phyloP scores from a whole-genome alignment of 2,113 vertebrate species.

The Saimiri boliviensis region DNA sequence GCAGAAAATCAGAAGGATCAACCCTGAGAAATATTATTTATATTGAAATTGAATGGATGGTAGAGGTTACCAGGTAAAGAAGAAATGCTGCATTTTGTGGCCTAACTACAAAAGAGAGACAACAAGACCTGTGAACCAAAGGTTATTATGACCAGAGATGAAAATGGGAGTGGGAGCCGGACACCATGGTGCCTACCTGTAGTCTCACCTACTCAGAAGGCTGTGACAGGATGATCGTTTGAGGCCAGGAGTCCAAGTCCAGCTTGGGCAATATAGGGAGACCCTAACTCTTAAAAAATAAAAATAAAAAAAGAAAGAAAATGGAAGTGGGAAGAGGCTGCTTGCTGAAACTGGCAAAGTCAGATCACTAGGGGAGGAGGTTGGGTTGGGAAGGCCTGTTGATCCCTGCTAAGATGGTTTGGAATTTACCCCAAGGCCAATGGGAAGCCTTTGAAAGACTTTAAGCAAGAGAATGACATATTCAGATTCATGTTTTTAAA shows the following conservation, averaged over 20 bases:
- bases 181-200: background rate
- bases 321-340: background rate
- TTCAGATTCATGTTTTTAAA: slow-evolving; percentile 22
- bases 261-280: background rate
- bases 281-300: background rate
- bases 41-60: background rate
- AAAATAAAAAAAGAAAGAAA: background rate
- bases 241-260: background rate
- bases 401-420: background rate
- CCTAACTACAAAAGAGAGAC: background rate
- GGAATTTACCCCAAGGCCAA: background rate
- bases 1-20: background rate
- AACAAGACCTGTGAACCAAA: background rate
- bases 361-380: background rate
- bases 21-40: background rate
- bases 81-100: background rate
- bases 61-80: background rate
- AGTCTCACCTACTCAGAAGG: background rate
- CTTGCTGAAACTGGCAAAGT: background rate
- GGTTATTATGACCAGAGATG: background rate
- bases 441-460: background rate
- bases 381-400: background rate
- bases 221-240: background rate
- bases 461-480: background rate
- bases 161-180: background rate